These are phyloP conservation scores for Alligator mississippiensis DNA, from an alignment of 2,113 vertebrate genomes.

Conservation along the genomic window DNA sequence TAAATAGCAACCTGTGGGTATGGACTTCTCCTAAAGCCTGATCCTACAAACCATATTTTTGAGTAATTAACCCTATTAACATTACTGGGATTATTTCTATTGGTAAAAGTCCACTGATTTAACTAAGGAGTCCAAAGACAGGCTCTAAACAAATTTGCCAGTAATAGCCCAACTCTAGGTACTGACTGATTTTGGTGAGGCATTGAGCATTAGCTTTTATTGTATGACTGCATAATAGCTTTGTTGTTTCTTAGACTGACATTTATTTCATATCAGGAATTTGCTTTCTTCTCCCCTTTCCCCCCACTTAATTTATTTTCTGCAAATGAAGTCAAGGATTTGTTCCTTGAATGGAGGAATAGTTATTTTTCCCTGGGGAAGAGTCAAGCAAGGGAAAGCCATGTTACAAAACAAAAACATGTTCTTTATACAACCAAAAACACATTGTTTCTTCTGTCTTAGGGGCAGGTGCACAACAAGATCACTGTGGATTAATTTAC, in stretches of 20 bases:
- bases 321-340: neutral
- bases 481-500: too few species aligned
- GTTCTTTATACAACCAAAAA: neutral
- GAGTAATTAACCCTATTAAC: neutral
- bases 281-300: too few species aligned
- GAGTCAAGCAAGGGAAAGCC: neutral
- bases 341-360: neutral
- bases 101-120: neutral
- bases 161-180: neutral
- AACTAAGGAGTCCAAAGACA: neutral
- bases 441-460: neutral
- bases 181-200: neutral
- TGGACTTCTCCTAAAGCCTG: neutral
- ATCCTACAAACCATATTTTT: neutral
- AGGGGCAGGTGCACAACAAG: neutral
- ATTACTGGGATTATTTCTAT: constrained; percentile 6
- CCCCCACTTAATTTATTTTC: neutral
- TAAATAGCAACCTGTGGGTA: neutral
- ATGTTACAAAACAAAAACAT: neutral
- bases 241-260: neutral
- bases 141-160: neutral
- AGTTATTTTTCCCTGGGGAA: neutral
- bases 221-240: neutral
- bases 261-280: neutral
- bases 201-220: neutral